phyloP scores from a whole-genome alignment of 1,140 invertebrate species.

The Drosophila takahashii region DNA sequence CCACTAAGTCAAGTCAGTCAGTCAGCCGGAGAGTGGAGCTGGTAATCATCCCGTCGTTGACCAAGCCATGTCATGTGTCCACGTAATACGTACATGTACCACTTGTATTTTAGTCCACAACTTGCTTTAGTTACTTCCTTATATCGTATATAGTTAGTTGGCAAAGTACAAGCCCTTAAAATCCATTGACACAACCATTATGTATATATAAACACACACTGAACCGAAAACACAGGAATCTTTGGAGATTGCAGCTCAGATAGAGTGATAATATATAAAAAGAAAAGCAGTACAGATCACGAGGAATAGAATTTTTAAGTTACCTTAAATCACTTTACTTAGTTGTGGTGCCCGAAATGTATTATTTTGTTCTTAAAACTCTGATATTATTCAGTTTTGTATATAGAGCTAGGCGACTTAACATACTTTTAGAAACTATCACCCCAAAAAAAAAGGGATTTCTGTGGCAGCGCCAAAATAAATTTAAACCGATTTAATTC shows the following conservation, averaged over 20 bases:
- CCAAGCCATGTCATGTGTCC: constrained; percentile 53
- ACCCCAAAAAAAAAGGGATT: not conserved
- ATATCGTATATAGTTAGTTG: constrained; percentile 4
- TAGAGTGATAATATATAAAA: not conserved
- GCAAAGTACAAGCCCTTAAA: constrained; percentile 23
- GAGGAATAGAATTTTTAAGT: not conserved
- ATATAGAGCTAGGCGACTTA: constrained; percentile 23
- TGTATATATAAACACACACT: constrained; percentile 20
- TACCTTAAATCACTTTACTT: not conserved
- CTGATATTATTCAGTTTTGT: constrained; percentile 8
- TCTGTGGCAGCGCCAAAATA: constrained; percentile 16
- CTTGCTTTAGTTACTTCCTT: constrained; percentile 3
- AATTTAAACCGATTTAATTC: constrained; percentile 5
- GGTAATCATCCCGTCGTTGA: constrained; percentile 53
- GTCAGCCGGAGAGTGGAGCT: constrained; percentile 45
- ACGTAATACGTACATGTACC: constrained; percentile 20
- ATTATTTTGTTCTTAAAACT: not conserved
- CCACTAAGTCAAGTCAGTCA: constrained; percentile 18
- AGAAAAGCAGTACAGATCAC: not conserved
- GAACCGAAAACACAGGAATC: constrained; percentile 17
- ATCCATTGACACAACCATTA: not conserved
- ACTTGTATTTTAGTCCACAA: constrained; percentile 22
- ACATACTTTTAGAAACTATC: not conserved
- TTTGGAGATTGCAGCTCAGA: constrained; percentile 9
- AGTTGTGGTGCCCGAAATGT: not conserved